These are phyloP conservation scores for Paraescarpia echinospica DNA, from an alignment of 1,140 invertebrate genomes.

Conservation along the genomic window DNA sequence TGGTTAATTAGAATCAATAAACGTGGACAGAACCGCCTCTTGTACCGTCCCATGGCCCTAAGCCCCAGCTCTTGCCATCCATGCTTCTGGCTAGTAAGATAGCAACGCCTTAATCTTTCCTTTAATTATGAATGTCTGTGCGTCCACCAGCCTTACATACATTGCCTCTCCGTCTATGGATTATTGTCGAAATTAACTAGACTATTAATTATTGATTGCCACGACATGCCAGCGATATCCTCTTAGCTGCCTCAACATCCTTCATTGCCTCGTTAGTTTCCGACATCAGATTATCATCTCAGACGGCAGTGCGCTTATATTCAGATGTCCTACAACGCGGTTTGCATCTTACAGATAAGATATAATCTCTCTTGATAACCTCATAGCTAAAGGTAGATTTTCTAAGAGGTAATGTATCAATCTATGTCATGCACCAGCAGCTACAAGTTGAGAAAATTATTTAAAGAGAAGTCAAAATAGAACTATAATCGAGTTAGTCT, in stretches of 20 bases:
- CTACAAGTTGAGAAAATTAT: not conserved
- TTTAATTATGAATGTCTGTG: not conserved
- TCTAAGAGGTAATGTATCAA: not conserved
- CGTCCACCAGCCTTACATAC: not conserved
- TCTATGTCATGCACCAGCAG: not conserved
- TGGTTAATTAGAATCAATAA: conserved; percentile 1
- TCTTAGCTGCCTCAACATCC: not conserved
- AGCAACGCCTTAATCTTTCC: not conserved
- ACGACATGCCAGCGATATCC: not conserved
- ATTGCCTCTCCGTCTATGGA: not conserved
- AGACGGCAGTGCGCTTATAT: not conserved
- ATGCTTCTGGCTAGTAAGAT: not conserved
- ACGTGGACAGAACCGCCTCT: not conserved
- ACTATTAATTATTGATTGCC: not conserved
- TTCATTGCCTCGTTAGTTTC: not conserved
- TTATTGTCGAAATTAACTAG: not conserved
- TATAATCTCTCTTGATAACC: not conserved
- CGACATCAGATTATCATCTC: not conserved
- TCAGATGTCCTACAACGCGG: not conserved
- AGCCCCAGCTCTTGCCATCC: not conserved
- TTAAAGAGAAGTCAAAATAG: not conserved
- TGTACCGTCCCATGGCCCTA: not conserved
- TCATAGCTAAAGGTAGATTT: not conserved
- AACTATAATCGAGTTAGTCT: no score
- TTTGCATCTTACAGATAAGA: not conserved